These are phyloP conservation scores for Dasypogon diadema DNA, from an alignment of 2,888 invertebrate genomes.

Conservation along the genomic window DNA sequence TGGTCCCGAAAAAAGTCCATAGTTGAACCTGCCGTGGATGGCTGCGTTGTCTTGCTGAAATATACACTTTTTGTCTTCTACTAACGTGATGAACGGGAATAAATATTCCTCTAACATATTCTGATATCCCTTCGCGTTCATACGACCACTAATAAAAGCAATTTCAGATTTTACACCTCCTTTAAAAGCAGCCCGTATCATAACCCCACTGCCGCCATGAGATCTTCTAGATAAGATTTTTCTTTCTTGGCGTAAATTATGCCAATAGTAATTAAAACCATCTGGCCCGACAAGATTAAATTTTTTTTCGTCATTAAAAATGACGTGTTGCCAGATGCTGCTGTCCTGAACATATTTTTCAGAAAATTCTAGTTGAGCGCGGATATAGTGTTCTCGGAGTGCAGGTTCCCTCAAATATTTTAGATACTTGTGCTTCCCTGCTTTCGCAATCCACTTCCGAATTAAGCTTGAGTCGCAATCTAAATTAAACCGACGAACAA, in stretches of 20 bases:
- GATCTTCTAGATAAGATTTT: too few relatives aligned
- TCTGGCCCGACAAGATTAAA: too few relatives aligned
- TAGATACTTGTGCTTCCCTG: slow-evolving; percentile 9
- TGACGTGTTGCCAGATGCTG: too few relatives aligned
- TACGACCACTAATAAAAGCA: slow-evolving; percentile 27
- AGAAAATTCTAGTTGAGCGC: slow-evolving; percentile 29
- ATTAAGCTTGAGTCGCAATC: neutral
- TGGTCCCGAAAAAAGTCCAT: neutral
- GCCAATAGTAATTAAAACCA: too few relatives aligned
- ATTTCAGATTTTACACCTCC: slow-evolving; percentile 29
- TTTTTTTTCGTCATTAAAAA: too few relatives aligned
- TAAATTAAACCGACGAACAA: neutral
- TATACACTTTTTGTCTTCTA: neutral
- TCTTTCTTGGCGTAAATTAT: too few relatives aligned
- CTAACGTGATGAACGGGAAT: neutral
- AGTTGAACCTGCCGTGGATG: neutral
- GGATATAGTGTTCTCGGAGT: slow-evolving; percentile 8
- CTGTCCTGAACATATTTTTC: slow-evolving; percentile 12
- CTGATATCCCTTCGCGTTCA: neutral
- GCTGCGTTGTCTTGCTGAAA: slow-evolving; percentile 9
- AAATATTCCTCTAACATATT: neutral
- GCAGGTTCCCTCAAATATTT: slow-evolving; percentile 23
- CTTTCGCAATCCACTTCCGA: too few relatives aligned
- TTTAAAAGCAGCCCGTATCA: slow-evolving; percentile 53
- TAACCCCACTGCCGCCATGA: slow-evolving; percentile 45